Conservation (phyloP, 2,888 invertebrate species). For the Cylindroiulus punctatus region DNA sequence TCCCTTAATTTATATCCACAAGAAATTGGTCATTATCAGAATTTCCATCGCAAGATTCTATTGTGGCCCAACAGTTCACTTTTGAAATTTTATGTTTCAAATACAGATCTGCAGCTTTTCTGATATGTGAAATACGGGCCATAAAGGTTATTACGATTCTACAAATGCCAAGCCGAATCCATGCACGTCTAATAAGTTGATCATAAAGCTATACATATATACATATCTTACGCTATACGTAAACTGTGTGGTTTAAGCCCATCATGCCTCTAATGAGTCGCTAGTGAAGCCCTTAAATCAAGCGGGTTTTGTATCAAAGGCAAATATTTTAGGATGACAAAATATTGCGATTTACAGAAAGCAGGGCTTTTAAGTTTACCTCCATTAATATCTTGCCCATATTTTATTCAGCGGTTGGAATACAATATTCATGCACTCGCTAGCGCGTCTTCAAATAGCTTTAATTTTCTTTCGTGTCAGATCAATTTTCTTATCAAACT, state of each 20-base stretch:
- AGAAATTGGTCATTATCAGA: neutral
- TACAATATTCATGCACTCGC: slow-evolving; percentile 8
- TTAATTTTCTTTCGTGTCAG: slow-evolving; percentile 45
- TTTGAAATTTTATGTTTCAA: slow-evolving; percentile 28
- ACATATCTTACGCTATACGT: slow-evolving; percentile 13
- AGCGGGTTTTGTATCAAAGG: neutral
- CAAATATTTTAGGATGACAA: neutral
- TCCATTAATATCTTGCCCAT: neutral
- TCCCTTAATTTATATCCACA: neutral
- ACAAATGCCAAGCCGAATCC: neutral
- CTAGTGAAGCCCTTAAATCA: slow-evolving; percentile 35
- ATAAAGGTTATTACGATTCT: slow-evolving; percentile 30
- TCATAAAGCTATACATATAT: slow-evolving; percentile 11
- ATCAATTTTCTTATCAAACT: slow-evolving; percentile 41
- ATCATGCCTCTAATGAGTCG: slow-evolving; percentile 42
- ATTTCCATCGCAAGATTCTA: neutral
- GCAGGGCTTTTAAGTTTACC: neutral
- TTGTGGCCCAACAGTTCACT: neutral
- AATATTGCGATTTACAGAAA: neutral
- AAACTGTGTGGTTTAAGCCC: slow-evolving; percentile 14
- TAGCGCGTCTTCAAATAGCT: neutral
- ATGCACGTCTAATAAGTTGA: slow-evolving; percentile 33
- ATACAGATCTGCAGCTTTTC: neutral
- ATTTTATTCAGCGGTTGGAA: slow-evolving; percentile 24
- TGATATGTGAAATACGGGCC: slow-evolving; percentile 2